Percentiles rank a stretch among this genome's conserved stretches.
These are phyloP conservation scores for Aplochiton taeniatus DNA, from an alignment of 2,797 vertebrate species.

Conservation along the genomic window DNA sequence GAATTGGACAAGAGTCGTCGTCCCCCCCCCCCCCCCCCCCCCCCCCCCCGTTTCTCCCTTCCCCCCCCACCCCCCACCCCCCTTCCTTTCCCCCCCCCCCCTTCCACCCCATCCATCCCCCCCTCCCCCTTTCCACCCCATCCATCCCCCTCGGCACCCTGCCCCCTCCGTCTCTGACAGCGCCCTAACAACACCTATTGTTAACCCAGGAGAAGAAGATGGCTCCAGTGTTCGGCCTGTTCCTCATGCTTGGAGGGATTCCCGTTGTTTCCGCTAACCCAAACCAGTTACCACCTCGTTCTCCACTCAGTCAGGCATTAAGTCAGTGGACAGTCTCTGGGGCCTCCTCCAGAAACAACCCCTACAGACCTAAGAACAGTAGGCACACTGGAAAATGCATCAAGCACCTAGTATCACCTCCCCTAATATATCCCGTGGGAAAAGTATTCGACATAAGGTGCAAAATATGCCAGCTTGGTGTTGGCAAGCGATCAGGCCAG, in stretches of 20 bases:
- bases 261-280: too few relatives aligned
- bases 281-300: too few relatives aligned
- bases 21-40: constrained; percentile 24
- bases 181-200: constrained; percentile 54
- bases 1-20: constrained; percentile 54
- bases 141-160: constrained; percentile 28
- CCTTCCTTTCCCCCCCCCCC: constrained; percentile 24
- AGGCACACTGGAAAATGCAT: too few relatives aligned
- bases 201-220: constrained; percentile 47
- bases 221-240: constrained; percentile 23
- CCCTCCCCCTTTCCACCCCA: constrained; percentile 12
- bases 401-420: too few relatives aligned
- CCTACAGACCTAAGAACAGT: too few relatives aligned
- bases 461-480: too few relatives aligned
- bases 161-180: constrained; percentile 31
- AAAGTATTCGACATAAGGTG: too few relatives aligned
- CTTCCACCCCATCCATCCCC: neutral
- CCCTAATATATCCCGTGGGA: too few relatives aligned
- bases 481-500: too few relatives aligned
- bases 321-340: too few relatives aligned
- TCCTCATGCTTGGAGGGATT: constrained; percentile 35
- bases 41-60: constrained; percentile 9
- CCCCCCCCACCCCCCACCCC: constrained; percentile 23
- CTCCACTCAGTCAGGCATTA: too few relatives aligned
- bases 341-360: too few relatives aligned